These are phyloP conservation scores for Drosophila willistoni DNA, from an alignment of 1,140 invertebrate genomes.

Conservation along the genomic window DNA sequence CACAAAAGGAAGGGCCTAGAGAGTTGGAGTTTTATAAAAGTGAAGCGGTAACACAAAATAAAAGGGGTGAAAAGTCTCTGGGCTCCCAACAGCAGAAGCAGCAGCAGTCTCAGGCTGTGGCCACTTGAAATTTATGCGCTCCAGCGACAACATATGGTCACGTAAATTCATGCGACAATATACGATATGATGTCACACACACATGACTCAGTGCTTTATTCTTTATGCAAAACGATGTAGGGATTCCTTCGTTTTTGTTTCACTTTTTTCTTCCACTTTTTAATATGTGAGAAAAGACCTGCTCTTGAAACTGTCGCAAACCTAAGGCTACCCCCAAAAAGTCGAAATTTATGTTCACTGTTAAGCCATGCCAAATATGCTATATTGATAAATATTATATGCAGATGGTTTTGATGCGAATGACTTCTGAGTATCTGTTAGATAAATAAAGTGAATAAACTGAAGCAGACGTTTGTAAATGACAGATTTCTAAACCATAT, in stretches of 20 bases:
- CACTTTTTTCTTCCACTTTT: slow-evolving; percentile 36
- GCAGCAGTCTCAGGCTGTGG: slow-evolving; percentile 61
- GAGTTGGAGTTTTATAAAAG: background rate
- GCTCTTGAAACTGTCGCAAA: slow-evolving; percentile 41
- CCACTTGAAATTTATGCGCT: slow-evolving; percentile 78
- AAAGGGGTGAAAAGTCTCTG: slow-evolving; percentile 27
- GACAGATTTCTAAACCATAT: too few relatives aligned
- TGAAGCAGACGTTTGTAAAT: too few relatives aligned
- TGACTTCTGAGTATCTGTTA: too few relatives aligned
- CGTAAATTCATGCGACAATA: slow-evolving; percentile 81
- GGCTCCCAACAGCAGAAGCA: slow-evolving; percentile 15
- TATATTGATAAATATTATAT: slow-evolving; percentile 3
- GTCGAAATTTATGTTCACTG: background rate
- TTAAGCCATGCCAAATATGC: background rate
- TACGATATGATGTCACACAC: slow-evolving; percentile 80
- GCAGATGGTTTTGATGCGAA: background rate
- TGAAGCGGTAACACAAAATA: background rate
- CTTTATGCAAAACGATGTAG: slow-evolving; percentile 79
- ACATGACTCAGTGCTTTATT: slow-evolving; percentile 70
- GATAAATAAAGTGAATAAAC: too few relatives aligned
- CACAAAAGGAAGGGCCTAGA: slow-evolving; percentile 26
- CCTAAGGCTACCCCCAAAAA: slow-evolving; percentile 1
- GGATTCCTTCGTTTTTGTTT: slow-evolving; percentile 46
- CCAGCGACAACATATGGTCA: slow-evolving; percentile 80
- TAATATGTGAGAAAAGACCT: slow-evolving; percentile 77